Base-by-base conservation (phyloP, 2,113 vertebrate species). In the Pongo abelii region DNA sequence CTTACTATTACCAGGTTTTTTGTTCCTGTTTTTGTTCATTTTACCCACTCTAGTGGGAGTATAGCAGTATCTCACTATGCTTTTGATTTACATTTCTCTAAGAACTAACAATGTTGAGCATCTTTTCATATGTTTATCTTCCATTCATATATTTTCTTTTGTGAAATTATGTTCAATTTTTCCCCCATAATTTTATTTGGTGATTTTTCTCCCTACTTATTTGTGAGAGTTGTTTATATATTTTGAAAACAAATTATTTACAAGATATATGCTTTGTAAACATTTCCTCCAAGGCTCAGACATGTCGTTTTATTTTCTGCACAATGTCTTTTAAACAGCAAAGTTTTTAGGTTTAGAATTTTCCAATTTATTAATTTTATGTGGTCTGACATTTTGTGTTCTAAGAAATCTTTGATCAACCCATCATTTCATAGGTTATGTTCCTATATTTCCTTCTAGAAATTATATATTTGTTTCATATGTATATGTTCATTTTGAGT, bases 181-280 rank as follows among this genome's bases (percentile, higher is more conserved):
- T 92, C 94, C 3, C 13, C n/a, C 23, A 25, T 64, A 78, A 50
- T 77, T 86, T 57, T 77, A 57, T 38, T 13, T 74, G 12, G 16
- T 32, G 93, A 8, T 77, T 93, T 77, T 40, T 84, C n/a, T 17
- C n/a, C 38, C 92, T 92, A 23, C 14, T 30, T 3, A 30, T 86
- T 75, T 81, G 3, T 79, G 52, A 38, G 3, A 75, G 16, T 94
- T 81, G 55, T 46, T 77, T 43, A 59, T 55, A 7, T 61, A 70
- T 64, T 94, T 57, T 92, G 35, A 86, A 89, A 81, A 83, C 57
- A 89, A 96, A 75, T 70, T 38, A 38, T 92, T 93, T 52, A 59
- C 27, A 70, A 55, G 35, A 83, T 57, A 38, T 3, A 16, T 87
- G 32, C 52, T 90, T 83, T 90, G 11, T 16, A 94, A 86, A 59